Evolutionary conservation across 1,140 invertebrate species (phyloP), one percentile per base, ranked within the genome.

Genomic region (Berghia stephanieae): DNA sequence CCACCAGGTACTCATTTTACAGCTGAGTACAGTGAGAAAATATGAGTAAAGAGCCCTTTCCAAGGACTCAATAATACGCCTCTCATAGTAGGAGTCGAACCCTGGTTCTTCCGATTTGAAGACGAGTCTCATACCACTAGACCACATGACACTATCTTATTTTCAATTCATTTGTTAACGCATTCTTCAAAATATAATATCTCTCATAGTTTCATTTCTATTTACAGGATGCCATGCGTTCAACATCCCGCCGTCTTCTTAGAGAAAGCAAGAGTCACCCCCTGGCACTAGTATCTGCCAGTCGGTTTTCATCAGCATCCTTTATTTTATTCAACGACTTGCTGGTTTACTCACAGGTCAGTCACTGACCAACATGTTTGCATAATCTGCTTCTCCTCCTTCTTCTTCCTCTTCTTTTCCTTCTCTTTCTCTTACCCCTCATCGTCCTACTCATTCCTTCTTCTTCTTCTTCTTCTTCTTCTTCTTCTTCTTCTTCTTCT

Each of bases 251-350:
- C 77, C 91, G 95, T 57, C 87, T 96, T 31, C 91, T 96, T 44
- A 90, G 93, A 75, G 95, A 96, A 83, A 96, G 95, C 2, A 92
- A 93, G 78, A 90, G 92, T 21, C 90, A 93, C 80, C 93, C 93
- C 3, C 86, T 96, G 16, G 92, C 92, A 78, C 87, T 96, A 74
- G 89, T 80, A 21, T 86, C 92, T 91, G 77, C 92, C 92, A 82
- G 92, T 91, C 81, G 95, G 93, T 91, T 92, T 89, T 90, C 92
- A 68, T 92, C 92, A 0, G 93, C 95, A 87, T 93, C 92, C 91
- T 96, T 96, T 82, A 80, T 90, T 24, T 85, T 91, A 38, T 88
- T 91, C 76, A 89, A 88, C 77, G 90, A 90, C 77, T 77, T 88
- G 66, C 86, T 91, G 76, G 85, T 90, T 24, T 86, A 90, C 79